Base-by-base conservation (phyloP, 1,140 invertebrate genomes). In the Aphidius ervi region DNA sequence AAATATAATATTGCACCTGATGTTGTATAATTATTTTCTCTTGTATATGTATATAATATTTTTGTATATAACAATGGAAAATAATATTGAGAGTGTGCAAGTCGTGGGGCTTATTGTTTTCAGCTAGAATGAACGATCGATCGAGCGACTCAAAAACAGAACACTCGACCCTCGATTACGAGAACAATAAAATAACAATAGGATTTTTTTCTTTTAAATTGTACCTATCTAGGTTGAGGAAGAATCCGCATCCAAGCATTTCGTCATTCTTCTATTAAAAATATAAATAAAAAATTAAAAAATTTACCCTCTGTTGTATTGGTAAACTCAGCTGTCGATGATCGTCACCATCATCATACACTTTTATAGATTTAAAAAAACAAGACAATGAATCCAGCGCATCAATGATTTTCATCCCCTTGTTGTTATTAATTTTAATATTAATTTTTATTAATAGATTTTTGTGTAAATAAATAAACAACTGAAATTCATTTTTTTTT, bases 131-230 rank as follows among this genome's bases (percentile, higher is more conserved):
- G 53, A 57, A 57, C 60, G 55, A 62, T 57, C 55, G 60, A 62
- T 62, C 55, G 60, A 62, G 60, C 60, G 60, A 62, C 60, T 62
- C 55, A 62, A 62, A 62, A 62, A 62, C 60, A 62, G 60, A 62
- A 47, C 60, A 56, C 60, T 62, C 60, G 60, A 62, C 55, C 60
- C 60, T 62, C 60, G 60, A 62, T 62, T 62, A 62, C 60, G 60
- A 57, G 55, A 62, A 62, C 60, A 62, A 62, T 62, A 31, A 31
- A 31, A 45, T 56, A 39, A 61, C 59, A 61, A 61, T 61, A 20
- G 59, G 56, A 46, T 56, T 61, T 61, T 31, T 31, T 31, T 31
- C 53, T 53, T 61, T 61, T 55, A 62, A 56, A n/a, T 41, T 41
- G 20, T 46, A 42, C 9, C 41, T 50, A 9, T 20, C 37, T 56